These are phyloP conservation scores for Trichechus manatus DNA, from an alignment of 2,113 vertebrate genomes.

Conservation along the genomic window DNA sequence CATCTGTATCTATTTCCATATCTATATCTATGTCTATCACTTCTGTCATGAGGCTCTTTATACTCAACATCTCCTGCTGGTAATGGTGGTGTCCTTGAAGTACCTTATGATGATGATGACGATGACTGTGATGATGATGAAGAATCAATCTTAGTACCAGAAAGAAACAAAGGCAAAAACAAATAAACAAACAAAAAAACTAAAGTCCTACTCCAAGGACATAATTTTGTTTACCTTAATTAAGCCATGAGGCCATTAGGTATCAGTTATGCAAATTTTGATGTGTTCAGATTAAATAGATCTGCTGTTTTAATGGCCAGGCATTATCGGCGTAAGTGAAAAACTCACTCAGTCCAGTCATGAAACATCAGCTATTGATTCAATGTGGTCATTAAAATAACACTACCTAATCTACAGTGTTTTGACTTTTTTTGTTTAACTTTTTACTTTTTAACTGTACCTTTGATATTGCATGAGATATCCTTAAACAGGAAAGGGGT, in stretches of 20 bases:
- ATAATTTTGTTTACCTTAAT: neutral
- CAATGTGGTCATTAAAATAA: neutral
- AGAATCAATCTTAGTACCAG: neutral
- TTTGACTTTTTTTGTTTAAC: neutral
- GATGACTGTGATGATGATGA: neutral
- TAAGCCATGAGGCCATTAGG: neutral
- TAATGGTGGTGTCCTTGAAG: neutral
- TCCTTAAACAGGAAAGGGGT: neutral
- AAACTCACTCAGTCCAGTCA: neutral
- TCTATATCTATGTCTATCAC: neutral
- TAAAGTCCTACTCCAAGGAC: neutral
- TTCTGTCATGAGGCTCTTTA: neutral
- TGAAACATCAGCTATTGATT: constrained; percentile 10
- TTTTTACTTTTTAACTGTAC: neutral
- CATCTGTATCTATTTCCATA: neutral
- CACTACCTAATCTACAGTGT: neutral
- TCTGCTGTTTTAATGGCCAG: neutral
- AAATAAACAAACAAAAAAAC: no score
- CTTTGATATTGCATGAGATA: constrained; percentile 9
- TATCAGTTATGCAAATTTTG: neutral
- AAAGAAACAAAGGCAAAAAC: no score
- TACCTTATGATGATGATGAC: neutral
- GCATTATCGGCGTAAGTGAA: neutral
- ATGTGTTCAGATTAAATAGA: neutral
- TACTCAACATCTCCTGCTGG: neutral